These are phyloP conservation scores for Sweltsa coloradensis DNA, from an alignment of 1,140 invertebrate genomes.

Conservation along the genomic window DNA sequence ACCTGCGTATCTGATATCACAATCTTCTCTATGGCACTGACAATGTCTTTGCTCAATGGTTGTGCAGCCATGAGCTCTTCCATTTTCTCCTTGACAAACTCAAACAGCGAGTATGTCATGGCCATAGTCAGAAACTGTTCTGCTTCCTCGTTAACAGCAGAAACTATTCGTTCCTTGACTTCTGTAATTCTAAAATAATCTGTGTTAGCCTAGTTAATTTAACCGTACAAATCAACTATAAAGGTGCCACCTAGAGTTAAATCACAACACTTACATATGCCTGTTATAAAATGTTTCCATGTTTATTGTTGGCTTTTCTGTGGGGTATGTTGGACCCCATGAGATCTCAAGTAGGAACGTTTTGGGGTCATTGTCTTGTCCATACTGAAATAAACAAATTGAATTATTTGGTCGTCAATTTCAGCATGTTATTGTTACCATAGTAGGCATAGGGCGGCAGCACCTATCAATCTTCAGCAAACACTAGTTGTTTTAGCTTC, in stretches of 20 bases:
- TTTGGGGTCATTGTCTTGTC: slow-evolving; percentile 62
- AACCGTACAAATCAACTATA: background rate
- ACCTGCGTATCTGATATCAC: slow-evolving; percentile 11
- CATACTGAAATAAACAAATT: slow-evolving; percentile 53
- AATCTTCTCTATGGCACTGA: slow-evolving; percentile 26
- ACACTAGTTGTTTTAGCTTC: no score
- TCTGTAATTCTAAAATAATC: slow-evolving; percentile 39
- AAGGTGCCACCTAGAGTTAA: background rate
- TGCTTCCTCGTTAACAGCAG: slow-evolving; percentile 53
- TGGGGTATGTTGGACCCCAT: slow-evolving; percentile 78
- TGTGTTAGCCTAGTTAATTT: background rate
- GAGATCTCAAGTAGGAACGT: slow-evolving; percentile 78
- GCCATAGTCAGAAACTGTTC: slow-evolving; percentile 72
- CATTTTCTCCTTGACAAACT: slow-evolving; percentile 77
- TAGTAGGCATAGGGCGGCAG: no score
- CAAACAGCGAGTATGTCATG: slow-evolving; percentile 91
- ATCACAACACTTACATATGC: slow-evolving; percentile 62
- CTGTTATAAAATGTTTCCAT: slow-evolving; percentile 91
- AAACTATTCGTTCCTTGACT: slow-evolving; percentile 59
- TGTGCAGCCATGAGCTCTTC: slow-evolving; percentile 56
- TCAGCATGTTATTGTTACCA: no score
- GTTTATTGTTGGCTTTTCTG: slow-evolving; percentile 65
- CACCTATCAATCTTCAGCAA: no score
- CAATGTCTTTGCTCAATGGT: slow-evolving; percentile 36
- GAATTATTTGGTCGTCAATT: no score